Evolutionary conservation across 2,797 vertebrate species (phyloP), one percentile per base, ranked within the genome.

Genomic region (Taenioides sp.): DNA sequence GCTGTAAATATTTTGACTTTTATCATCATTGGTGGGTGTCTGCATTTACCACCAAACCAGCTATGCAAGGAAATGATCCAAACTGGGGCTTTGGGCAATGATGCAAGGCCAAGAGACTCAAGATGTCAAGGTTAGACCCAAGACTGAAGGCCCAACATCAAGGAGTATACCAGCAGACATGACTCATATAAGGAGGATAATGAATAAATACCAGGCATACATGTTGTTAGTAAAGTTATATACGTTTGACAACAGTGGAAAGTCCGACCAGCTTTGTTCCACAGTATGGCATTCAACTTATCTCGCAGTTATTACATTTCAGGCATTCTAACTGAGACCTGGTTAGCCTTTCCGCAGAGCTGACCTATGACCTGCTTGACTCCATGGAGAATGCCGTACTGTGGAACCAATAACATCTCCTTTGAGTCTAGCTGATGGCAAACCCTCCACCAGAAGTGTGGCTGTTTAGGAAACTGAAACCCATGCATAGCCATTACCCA

Each of bases 1-100:
- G 22, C 37, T 80, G 81, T 76, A 61, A 60, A 4, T 67, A 74
- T 72, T 14, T 43, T 68, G 52, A 66, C n/a, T 79, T 50, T 52
- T 58, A 14, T 72, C 57, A 63, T 25, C 43, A 50, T 73, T 67
- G 37, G 20, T 68, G 72, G 50, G 65, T 54, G 58, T 54, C 27
- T 7, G 50, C 0, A 2, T 47, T 43, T 25, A 43, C 20, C 14
- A 16, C 20, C 4, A 5, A 63, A 40, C n/a, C 61, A 43, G n/a
- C 10, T 0, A 16, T 23, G 11, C 22, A 64, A 64, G 37, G 61
- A 43, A 62, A 20, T 62, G 60, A 62, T 62, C 58, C 58, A 59
- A 28, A 59, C 25, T 40, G 31, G 20, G 31, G 9, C 34, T 62
- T 62, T n/a, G 31, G 34, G 31, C 18, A 12, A 20, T n/a, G 16